Conservation (phyloP, 2,888 invertebrate species). For the Micropterix aruncella region DNA sequence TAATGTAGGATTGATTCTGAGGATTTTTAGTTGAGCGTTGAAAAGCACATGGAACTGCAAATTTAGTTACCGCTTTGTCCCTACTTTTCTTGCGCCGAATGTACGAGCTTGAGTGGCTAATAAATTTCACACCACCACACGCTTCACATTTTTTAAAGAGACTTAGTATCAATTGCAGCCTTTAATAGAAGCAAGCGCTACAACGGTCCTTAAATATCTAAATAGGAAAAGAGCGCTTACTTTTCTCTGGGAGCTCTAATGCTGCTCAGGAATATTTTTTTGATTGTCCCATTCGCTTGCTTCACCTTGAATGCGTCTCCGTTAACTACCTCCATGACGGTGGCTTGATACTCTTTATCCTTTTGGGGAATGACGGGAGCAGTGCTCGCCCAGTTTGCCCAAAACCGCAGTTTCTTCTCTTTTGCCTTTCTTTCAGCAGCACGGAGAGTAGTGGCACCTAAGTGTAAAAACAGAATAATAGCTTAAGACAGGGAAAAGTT, state of each 20-base stretch:
- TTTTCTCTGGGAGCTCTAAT: conserved; percentile 84
- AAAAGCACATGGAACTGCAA: too few relatives aligned
- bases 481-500: conserved; percentile 2
- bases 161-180: too few relatives aligned
- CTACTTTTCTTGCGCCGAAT: too few relatives aligned
- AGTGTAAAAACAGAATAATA: conserved; percentile 3
- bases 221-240: conserved; percentile 17
- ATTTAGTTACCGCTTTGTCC: too few relatives aligned
- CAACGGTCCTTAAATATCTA: too few relatives aligned
- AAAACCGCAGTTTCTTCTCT: conserved; percentile 71
- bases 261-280: conserved; percentile 92
- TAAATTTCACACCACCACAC: too few relatives aligned
- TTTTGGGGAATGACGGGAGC: conserved; percentile 58
- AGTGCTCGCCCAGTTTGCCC: conserved; percentile 81
- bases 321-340: conserved; percentile 82
- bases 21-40: too few relatives aligned
- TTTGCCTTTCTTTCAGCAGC: conserved; percentile 80
- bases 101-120: too few relatives aligned
- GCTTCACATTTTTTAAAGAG: too few relatives aligned
- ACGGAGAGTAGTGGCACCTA: conserved; percentile 68
- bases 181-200: too few relatives aligned
- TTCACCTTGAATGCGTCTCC: conserved; percentile 89
- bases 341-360: conserved; percentile 70
- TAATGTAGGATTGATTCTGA: too few relatives aligned
- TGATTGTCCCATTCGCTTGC: conserved; percentile 56